Base-by-base conservation (phyloP, 1,140 invertebrate species). In the Antheraea mylitta region DNA sequence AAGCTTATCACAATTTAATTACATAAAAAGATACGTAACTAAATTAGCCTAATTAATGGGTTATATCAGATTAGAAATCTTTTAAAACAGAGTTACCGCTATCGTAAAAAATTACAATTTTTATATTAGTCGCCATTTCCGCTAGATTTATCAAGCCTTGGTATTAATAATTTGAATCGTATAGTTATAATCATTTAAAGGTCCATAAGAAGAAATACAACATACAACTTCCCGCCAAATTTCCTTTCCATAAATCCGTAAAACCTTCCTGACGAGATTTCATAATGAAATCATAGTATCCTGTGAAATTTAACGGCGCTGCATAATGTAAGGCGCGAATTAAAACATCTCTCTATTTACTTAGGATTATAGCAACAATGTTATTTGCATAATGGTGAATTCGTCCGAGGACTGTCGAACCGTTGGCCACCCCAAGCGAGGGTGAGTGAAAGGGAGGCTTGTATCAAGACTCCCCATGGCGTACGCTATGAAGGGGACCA, bases 361-460 rank as follows among this genome's bases (percentile, higher is more conserved):
- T 65, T 65, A 65, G 64, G 38, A 38, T 53, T 53, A 13, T 9
- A 18, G 53, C 64, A 65, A 30, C 61, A 0, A 45, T 22, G 64
- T 53, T 53, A 53, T 53, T 53, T 53, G 45, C 45, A 53, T 53
- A 53, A 53, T 19, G 64, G 16, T 45, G 22, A 48, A 30, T 59
- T 36, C 48, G 48, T 59, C 53, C 65, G 58, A 53, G 48, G 53
- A 66, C 53, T 53, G 65, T 18, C 36, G 53, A 59, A 58, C 16
- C 58, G 30, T 18, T 66, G 65, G 65, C 65, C n/a, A 66, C 65
- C 65, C 48, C n/a, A 58, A 13, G 80, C 75, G 77, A 85, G 87
- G 86, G 87, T 80, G 87, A 88, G 87, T 73, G 85, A 88, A 89
- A 87, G 86, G 88, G 86, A 89, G 86, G 86, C 88, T 53, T 53